Base-by-base conservation (phyloP, 2,113 vertebrate genomes). In the Lampris incognitus region DNA sequence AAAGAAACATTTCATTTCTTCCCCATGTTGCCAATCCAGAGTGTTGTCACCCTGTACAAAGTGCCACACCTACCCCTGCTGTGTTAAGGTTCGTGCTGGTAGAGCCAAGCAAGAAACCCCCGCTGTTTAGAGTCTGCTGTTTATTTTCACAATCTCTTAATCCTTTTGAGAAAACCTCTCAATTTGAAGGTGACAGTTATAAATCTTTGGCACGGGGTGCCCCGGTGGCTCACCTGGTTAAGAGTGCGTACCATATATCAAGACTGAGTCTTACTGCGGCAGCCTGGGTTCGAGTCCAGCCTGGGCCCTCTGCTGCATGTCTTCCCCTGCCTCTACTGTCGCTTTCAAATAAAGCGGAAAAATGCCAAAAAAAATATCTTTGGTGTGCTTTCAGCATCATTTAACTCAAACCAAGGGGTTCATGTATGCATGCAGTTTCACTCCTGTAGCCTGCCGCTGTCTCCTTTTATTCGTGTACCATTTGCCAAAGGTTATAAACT, bases 101-200 rank as follows among this genome's bases (percentile, higher is more conserved):
- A 62, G 63, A 42, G 79, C 87, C 63, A 85, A 72, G 83, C 75
- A 75, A 92, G 50, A 81, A 87, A 71, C 77, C 91, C 73, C 78
- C 86, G 92, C 93, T 89, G 87, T 93, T 93, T 73, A 85, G 90
- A 92, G 89, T 93, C 80, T 85, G 78, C 42, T 84, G 87, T 92
- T 94, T 92, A 90, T 92, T 94, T 95, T 95, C 91, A 89, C 90
- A 92, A 90, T 93, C 91, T 87, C 89, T 91, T 89, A 92, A 93
- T 93, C 91, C 93, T 91, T 91, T 91, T 91, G 86, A 87, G 79
- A 81, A 75, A 87, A 67, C 83, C 87, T 81, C 76, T 88, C 40
- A 55, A 88, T 78, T 76, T 90, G 91, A 83, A 91, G 93, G 87
- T 91, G 90, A 89, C 75, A 76, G 84, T 72, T 89, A 85, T 79